Conservation (phyloP, 2,888 invertebrate genomes). For the Drosophila ustulata region DNA sequence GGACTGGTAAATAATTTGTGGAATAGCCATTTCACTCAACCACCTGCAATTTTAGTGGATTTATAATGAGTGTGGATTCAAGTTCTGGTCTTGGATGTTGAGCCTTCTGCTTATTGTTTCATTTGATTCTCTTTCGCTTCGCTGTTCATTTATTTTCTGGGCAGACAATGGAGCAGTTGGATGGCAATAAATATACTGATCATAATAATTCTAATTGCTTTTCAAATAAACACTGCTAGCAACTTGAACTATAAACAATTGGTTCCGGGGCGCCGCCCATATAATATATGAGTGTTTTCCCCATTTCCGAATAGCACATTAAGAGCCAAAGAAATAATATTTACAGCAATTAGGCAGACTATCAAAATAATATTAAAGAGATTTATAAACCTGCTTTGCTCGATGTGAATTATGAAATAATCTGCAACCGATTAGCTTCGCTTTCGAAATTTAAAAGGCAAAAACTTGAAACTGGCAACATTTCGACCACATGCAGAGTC, state of each 20-base stretch:
- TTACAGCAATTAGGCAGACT: conserved; percentile 74
- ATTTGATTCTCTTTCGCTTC: conserved; percentile 22
- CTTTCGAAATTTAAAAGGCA: background rate
- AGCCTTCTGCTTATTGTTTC: conserved; percentile 46
- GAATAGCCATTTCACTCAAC: conserved; percentile 13
- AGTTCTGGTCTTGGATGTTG: conserved; percentile 8
- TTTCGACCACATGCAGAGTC: conserved; percentile 62
- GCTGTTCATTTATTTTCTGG: conserved; percentile 48
- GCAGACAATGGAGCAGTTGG: conserved; percentile 27
- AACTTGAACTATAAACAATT: conserved; percentile 51
- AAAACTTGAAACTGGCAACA: conserved; percentile 12
- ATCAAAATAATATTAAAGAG: conserved; percentile 82
- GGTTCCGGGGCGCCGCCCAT: conserved; percentile 51
- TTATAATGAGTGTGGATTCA: conserved; percentile 24
- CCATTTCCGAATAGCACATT: conserved; percentile 54
- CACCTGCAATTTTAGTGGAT: conserved; percentile 60
- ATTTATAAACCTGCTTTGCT: conserved; percentile 69
- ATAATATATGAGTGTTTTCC: conserved; percentile 25
- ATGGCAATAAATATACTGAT: conserved; percentile 76
- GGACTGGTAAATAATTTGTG: conserved; percentile 54
- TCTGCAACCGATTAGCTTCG: conserved; percentile 19
- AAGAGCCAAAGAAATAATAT: conserved; percentile 75
- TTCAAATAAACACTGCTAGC: conserved; percentile 77
- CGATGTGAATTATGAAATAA: conserved; percentile 77
- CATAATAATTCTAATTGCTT: conserved; percentile 83